A percentile compares a stretch with the other conserved stretches of the same genome.
Evolutionary conservation across 30 jellyfish, hydroid and myxozoan species (phyloP).

Genomic region (Pelagia noctiluca): DNA sequence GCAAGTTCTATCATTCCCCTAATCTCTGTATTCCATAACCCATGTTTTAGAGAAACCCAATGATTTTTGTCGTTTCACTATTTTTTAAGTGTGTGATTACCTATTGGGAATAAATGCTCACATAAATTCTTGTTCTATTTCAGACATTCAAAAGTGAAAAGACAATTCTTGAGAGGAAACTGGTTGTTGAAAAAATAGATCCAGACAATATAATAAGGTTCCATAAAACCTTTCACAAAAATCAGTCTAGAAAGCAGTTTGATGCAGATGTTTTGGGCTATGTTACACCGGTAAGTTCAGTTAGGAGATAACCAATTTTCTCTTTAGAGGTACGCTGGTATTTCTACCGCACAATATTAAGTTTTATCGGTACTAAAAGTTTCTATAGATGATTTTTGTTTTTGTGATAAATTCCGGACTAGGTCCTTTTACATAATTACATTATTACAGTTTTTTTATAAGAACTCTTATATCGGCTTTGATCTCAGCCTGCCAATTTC

Average conservation of each 20-base stretch:
- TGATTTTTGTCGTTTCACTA: background rate
- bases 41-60: background rate
- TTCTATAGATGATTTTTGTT: background rate
- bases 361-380: background rate
- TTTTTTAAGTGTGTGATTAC: background rate
- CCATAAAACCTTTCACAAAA: slow-evolving; percentile 61
- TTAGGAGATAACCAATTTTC: too few species aligned
- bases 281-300: slow-evolving; percentile 91
- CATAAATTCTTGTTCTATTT: background rate
- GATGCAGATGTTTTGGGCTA: slow-evolving; percentile 91
- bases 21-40: background rate
- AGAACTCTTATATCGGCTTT: too few species aligned
- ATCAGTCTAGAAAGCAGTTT: slow-evolving; percentile 18
- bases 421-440: background rate
- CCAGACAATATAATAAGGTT: slow-evolving; percentile 61
- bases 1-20: background rate
- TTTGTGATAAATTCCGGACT: background rate
- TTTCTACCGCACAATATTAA: background rate
- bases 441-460: background rate
- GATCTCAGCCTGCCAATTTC: too few species aligned
- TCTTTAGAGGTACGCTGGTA: background rate
- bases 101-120: background rate
- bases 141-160: slow-evolving; percentile 56
- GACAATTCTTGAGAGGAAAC: slow-evolving; percentile 50
- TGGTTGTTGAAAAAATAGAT: slow-evolving; percentile 66